Percentiles rank a stretch among this genome's conserved stretches.
phyloP scores from a whole-genome alignment of 1,140 invertebrate genomes.

The Drosophila pruinosa region DNA sequence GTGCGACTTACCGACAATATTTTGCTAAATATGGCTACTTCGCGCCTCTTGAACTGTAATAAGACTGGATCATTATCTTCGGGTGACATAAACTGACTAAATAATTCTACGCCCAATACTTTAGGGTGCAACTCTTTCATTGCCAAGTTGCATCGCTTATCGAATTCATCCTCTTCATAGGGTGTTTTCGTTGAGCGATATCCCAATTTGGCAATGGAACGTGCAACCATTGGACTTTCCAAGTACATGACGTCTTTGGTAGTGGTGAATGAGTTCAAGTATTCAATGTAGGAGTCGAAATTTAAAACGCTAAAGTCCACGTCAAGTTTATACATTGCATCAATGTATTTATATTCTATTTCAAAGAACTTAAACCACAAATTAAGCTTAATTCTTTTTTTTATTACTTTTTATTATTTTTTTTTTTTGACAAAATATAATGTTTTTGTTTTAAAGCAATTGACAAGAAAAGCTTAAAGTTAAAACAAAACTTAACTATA shows the following conservation, averaged over 20 bases:
- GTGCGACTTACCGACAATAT: slow-evolving; percentile 52
- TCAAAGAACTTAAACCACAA: too few relatives aligned
- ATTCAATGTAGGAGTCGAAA: slow-evolving; percentile 57
- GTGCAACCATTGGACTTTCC: slow-evolving; percentile 5
- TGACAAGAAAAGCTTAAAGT: background rate
- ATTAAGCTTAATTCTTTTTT: too few relatives aligned
- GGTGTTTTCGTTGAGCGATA: slow-evolving; percentile 64
- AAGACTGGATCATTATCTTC: slow-evolving; percentile 55
- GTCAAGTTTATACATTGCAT: slow-evolving; percentile 9
- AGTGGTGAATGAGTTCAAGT: slow-evolving; percentile 63
- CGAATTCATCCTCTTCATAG: slow-evolving; percentile 52
- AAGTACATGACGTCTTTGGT: slow-evolving; percentile 52
- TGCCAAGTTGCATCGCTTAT: slow-evolving; percentile 43
- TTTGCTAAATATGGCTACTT: slow-evolving; percentile 59
- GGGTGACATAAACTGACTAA: slow-evolving; percentile 39
- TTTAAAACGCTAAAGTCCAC: slow-evolving; percentile 57
- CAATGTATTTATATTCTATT: slow-evolving; percentile 6
- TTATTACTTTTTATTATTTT: background rate
- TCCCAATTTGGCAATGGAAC: slow-evolving; percentile 57
- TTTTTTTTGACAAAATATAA: background rate
- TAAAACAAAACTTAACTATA: too few relatives aligned
- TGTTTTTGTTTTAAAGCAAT: background rate
- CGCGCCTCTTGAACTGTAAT: slow-evolving; percentile 50
- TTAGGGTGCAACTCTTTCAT: slow-evolving; percentile 56
- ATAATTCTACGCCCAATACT: background rate